Evolutionary conservation across 2,113 vertebrate genomes (phyloP), one percentile per base, ranked within the genome.

Genomic region (Coracopsis vasa): DNA sequence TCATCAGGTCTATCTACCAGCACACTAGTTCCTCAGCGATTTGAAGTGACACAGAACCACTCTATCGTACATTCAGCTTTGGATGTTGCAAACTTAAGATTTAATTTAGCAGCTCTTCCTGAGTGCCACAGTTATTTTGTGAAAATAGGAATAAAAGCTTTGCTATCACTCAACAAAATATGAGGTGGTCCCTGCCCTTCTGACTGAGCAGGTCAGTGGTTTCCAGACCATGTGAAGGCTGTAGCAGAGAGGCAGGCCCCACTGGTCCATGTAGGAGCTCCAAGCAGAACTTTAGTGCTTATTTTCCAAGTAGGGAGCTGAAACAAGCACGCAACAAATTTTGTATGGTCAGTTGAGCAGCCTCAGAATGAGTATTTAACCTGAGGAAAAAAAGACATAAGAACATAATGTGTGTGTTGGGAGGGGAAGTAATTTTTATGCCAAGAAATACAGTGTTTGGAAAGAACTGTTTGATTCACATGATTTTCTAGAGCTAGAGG

Each of bases 301-400:
- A 24, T 80, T 61, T 86, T 77, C 60, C 45, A 66, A 53, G 28
- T 3, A 77, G 21, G 1, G 1, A 50, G 16, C 14, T 58, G 62
- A 93, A 77, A 6, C 13, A 90, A 75, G 27, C 41, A 39, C 3
- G 16, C 13, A 75, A 16, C 13, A 62, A 41, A 62, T 48, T 44
- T 27, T 72, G 14, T 16, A 41, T 23, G 28, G 33, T 79, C 78
- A 87, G 25, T 51, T 74, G 42, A 50, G 16, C 17, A 53, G 24
- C 29, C 37, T 70, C 64, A 90, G 15, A 92, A 35, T 11, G 25
- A 79, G 5, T 31, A 89, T 80, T 82, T 84, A 90, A 92, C 53
- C 61, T 16, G 5, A 10, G 6, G 21, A 4, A 13, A 42, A n/a
- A 74, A 65, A 11, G 10, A 33, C 0, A 0, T 17, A 44, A 69